These are phyloP conservation scores for Plutella xylostella DNA, from an alignment of 2,888 invertebrate species.

Conservation along the genomic window DNA sequence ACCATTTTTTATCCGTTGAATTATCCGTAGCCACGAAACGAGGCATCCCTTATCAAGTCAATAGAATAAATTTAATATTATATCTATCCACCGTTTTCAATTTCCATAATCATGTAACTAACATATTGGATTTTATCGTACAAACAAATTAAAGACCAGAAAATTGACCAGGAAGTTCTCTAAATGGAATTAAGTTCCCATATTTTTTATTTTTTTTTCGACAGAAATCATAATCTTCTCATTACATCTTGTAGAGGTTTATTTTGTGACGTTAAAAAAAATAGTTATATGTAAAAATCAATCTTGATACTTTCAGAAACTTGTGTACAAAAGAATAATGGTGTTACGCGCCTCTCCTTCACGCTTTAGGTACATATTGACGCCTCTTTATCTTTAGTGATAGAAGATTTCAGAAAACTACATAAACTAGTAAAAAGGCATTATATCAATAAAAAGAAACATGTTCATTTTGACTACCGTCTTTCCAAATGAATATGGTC, in stretches of 20 bases:
- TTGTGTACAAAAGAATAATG: constrained; percentile 52
- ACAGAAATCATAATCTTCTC: constrained; percentile 43
- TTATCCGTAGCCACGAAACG: no score
- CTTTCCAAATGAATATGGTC: no score
- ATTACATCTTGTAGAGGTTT: constrained; percentile 42
- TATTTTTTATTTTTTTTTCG: constrained; percentile 34
- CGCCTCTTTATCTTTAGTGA: constrained; percentile 65
- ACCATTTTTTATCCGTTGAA: no score
- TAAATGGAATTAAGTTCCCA: constrained; percentile 68
- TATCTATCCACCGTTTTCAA: no score
- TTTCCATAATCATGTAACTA: no score
- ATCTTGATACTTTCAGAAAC: constrained; percentile 44
- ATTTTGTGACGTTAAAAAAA: constrained; percentile 42
- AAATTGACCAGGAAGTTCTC: constrained; percentile 36
- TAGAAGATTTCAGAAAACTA: constrained; percentile 55
- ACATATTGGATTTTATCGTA: no score
- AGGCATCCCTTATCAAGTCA: no score
- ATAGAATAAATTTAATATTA: no score
- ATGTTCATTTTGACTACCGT: no score
- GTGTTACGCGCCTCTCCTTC: constrained; percentile 61
- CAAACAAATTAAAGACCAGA: no score
- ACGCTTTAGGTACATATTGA: constrained; percentile 63
- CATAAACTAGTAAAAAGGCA: constrained; percentile 61
- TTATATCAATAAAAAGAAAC: no score
- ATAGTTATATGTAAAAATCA: constrained; percentile 42